Base-by-base conservation (phyloP, 2,888 invertebrate species). In the Yponomeuta cagnagella region DNA sequence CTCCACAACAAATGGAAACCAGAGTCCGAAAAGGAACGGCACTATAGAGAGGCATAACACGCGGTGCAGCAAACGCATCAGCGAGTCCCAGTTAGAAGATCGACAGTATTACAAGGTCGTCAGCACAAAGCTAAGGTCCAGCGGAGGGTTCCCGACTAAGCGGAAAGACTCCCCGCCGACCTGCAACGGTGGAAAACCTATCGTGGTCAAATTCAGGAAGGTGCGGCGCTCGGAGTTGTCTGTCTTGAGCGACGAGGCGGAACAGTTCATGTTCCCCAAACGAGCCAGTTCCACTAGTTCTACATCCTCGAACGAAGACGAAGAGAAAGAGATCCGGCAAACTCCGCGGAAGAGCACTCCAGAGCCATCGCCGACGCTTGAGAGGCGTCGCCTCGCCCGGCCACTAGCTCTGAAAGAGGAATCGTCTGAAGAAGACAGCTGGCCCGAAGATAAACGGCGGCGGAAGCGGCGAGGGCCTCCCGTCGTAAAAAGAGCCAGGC, bases 191-290 rank as follows among this genome's bases (percentile, higher is more conserved):
- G 78, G 89, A 0, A 86, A 89, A 69, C 90, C 94, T 0, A 89
- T 96, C 43, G 95, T 96, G 33, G 96, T 96, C 0, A 95, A 96
- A 78, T 96, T 96, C 72, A 94, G 95, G 70, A 95, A 96, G 74
- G 94, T 96, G 30, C 91, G 96, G 5, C 94, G 94, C 70, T 95
- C 96, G 0, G 96, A 97, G 82, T 80, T 97, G 70, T 94, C 95
- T 0, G 93, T 95, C 70, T 85, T 97, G 69, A 97, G 96, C 78
- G 96, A 96, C 76, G 97, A 97, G 82, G 97, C 97, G 0, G 97
- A 97, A 78, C 97, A 96, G 76, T 97, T 97, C 80, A 95, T 97
- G 94, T 97, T 97, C 80, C 95, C 96, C 0, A 95, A 94, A 76
- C 93, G 94, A 64, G 94, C 95, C 30, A 94, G 94, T 72, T 90